phyloP scores from a whole-genome alignment of 2,888 invertebrate species.

The Pasiphila rectangulata region DNA sequence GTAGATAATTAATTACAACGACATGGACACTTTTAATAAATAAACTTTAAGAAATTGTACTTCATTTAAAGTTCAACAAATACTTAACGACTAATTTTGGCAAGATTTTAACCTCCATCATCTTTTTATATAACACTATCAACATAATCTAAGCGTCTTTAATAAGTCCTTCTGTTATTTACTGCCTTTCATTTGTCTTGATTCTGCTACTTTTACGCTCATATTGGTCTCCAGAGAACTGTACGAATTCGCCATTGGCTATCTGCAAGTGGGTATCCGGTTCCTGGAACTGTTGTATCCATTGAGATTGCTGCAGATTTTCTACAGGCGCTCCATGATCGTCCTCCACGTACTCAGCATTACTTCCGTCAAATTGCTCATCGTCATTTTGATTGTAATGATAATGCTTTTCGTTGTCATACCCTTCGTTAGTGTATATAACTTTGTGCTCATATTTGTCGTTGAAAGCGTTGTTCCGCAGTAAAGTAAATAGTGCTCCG shows the following conservation, averaged over 20 bases:
- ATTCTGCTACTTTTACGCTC: constrained; percentile 11
- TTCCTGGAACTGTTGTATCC: constrained; percentile 39
- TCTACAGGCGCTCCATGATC: constrained; percentile 32
- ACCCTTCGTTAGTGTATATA: constrained; percentile 81
- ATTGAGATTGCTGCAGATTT: constrained; percentile 39
- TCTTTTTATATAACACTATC: too few species aligned
- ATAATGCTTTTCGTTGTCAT: constrained; percentile 66
- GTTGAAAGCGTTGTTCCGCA: constrained; percentile 81
- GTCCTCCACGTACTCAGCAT: constrained; percentile 23
- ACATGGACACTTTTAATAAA: neutral
- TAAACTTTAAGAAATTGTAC: too few species aligned
- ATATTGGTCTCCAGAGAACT: constrained; percentile 9
- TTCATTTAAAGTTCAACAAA: neutral
- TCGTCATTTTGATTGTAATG: constrained; percentile 28
- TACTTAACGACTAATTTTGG: constrained; percentile 11
- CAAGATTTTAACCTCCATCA: constrained; percentile 12
- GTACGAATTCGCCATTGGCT: constrained; percentile 14
- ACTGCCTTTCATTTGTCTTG: neutral
- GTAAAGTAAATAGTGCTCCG: constrained; percentile 80
- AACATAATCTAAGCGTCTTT: too few species aligned
- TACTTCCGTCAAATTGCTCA: constrained; percentile 16
- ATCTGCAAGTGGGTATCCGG: neutral
- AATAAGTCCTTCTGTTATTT: too few species aligned
- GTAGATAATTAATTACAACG: too few species aligned
- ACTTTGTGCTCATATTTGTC: constrained; percentile 78